Evolutionary conservation across 2,113 vertebrate genomes (phyloP).

Genomic region (Otis tarda): DNA sequence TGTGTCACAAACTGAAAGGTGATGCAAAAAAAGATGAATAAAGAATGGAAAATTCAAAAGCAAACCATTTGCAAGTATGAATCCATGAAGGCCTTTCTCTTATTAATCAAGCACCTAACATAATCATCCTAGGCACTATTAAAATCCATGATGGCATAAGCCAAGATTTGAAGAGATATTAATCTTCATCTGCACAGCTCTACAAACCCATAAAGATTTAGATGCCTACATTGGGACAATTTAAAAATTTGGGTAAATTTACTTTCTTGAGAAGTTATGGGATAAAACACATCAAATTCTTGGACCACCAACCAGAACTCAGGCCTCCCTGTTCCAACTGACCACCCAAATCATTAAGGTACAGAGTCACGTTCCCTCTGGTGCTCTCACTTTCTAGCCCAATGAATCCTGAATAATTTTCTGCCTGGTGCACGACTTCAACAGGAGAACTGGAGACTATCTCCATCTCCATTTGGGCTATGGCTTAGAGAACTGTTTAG

Average conservation of each 20-base stretch:
- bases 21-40: neutral
- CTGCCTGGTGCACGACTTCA: neutral
- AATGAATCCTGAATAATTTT: neutral
- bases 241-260: neutral
- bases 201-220: neutral
- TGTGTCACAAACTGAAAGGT: neutral
- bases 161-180: neutral
- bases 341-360: neutral
- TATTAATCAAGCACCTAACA: neutral
- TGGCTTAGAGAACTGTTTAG: neutral
- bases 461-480: neutral
- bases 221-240: neutral
- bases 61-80: neutral
- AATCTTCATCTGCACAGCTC: neutral
- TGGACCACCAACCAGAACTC: neutral
- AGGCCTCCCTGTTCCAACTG: neutral
- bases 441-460: neutral
- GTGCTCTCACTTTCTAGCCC: constrained; percentile 8
- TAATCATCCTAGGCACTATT: neutral
- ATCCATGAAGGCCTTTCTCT: neutral
- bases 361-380: neutral
- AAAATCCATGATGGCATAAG: neutral
- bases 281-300: neutral
- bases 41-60: neutral
- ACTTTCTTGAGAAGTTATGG: neutral